Percentiles rank a stretch among this genome's conserved stretches.
These are phyloP conservation scores for Grapholita molesta DNA, from an alignment of 1,140 invertebrate species.

Conservation along the genomic window DNA sequence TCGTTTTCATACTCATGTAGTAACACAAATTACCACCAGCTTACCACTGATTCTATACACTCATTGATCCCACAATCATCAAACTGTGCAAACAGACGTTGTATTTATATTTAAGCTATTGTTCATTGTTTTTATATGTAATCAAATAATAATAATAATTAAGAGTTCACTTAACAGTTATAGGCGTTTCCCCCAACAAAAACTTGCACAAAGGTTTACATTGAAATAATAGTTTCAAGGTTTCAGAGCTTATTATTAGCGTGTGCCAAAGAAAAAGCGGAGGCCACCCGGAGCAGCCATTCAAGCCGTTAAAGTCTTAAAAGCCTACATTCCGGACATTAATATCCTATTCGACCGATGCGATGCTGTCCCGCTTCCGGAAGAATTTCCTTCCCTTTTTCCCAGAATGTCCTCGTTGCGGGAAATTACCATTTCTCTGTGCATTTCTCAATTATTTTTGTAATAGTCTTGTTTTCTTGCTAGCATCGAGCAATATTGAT, in stretches of 20 bases:
- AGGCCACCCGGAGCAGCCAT: neutral
- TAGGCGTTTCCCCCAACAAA: neutral
- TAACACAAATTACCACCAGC: too few relatives aligned
- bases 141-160: too few relatives aligned
- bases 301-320: neutral
- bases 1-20: too few relatives aligned
- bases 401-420: conserved; percentile 4
- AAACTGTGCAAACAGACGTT: too few relatives aligned
- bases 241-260: neutral
- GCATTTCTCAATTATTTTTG: conserved; percentile 29
- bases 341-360: conserved; percentile 9
- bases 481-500: neutral
- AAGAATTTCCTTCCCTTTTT: neutral
- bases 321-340: conserved; percentile 2
- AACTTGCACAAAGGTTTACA: neutral
- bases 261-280: neutral
- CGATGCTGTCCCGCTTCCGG: conserved; percentile 18
- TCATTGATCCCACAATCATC: too few relatives aligned
- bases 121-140: too few relatives aligned
- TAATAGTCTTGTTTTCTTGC: conserved; percentile 22
- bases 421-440: conserved; percentile 25
- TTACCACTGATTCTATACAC: too few relatives aligned
- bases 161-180: too few relatives aligned
- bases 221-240: neutral
- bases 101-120: too few relatives aligned